These are phyloP conservation scores for Nowickia ferox DNA, from an alignment of 2,888 invertebrate species.

Conservation along the genomic window DNA sequence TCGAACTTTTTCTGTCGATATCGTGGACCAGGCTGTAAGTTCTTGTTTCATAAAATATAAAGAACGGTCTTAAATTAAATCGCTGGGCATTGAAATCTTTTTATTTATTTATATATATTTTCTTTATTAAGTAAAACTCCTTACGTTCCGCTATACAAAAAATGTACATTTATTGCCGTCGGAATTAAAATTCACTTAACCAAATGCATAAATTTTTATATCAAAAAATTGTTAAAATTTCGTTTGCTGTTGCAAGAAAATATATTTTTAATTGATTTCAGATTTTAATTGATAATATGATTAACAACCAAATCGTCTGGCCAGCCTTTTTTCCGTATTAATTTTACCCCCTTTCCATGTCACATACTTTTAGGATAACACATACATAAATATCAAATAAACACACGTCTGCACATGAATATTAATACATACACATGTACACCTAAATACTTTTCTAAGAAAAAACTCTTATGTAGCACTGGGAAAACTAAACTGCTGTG, in stretches of 20 bases:
- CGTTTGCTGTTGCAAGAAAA: too few species aligned
- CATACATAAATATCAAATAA: neutral
- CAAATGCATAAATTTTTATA: too few species aligned
- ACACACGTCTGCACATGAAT: neutral
- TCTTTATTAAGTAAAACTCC: too few species aligned
- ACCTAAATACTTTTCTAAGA: slow-evolving; percentile 40
- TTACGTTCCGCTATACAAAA: neutral
- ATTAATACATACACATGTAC: neutral
- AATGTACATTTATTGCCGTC: neutral
- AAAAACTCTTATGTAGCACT: slow-evolving; percentile 39
- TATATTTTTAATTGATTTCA: neutral
- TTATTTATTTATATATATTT: too few species aligned
- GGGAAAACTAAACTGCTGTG: slow-evolving; percentile 66
- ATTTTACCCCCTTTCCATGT: slow-evolving; percentile 6
- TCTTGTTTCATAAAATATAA: too few species aligned
- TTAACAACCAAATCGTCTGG: neutral
- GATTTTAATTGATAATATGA: neutral
- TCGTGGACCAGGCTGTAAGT: too few species aligned
- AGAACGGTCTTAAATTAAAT: too few species aligned
- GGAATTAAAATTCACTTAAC: too few species aligned
- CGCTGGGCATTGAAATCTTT: too few species aligned
- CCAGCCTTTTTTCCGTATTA: slow-evolving; percentile 3
- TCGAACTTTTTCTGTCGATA: too few species aligned
- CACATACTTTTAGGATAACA: neutral
- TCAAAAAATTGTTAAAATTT: too few species aligned